Conservation (phyloP, 2,888 invertebrate species). For the Pseudeuparius sepicola region DNA sequence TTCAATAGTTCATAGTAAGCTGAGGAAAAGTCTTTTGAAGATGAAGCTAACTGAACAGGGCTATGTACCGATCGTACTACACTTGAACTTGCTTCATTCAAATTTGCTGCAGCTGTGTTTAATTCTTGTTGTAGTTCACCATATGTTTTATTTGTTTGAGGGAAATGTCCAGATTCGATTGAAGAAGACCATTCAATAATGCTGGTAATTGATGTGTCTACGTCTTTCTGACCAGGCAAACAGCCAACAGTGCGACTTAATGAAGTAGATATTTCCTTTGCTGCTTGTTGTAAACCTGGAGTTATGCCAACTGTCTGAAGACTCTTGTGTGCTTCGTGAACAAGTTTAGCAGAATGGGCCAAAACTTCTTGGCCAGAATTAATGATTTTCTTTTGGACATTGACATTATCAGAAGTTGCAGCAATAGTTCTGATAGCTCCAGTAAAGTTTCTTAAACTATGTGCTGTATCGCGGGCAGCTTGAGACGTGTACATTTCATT, state of each 20-base stretch:
- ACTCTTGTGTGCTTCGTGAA: slow-evolving; percentile 62
- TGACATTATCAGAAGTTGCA: slow-evolving; percentile 54
- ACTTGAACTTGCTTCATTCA: slow-evolving; percentile 75
- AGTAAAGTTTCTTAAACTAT: slow-evolving; percentile 62
- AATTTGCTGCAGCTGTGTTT: slow-evolving; percentile 69
- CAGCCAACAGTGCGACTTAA: slow-evolving; percentile 67
- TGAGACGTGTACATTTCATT: slow-evolving; percentile 73
- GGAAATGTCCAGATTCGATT: slow-evolving; percentile 65
- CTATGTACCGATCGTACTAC: slow-evolving; percentile 69
- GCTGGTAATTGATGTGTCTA: slow-evolving; percentile 78
- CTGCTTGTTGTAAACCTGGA: slow-evolving; percentile 60
- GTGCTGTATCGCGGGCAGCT: slow-evolving; percentile 73
- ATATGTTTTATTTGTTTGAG: slow-evolving; percentile 61
- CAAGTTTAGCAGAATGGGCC: slow-evolving; percentile 23
- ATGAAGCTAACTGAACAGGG: slow-evolving; percentile 59
- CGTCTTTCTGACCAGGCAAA: slow-evolving; percentile 86
- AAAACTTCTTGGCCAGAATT: slow-evolving; percentile 58
- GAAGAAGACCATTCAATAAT: slow-evolving; percentile 69
- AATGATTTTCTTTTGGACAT: slow-evolving; percentile 48
- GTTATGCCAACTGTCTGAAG: slow-evolving; percentile 56
- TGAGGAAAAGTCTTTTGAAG: slow-evolving; percentile 67
- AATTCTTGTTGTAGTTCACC: slow-evolving; percentile 78
- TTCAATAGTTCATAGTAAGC: slow-evolving; percentile 70
- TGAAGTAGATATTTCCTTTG: slow-evolving; percentile 54
- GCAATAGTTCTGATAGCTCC: slow-evolving; percentile 60